These are phyloP conservation scores for Pyrochroa serraticornis DNA, from an alignment of 2,888 invertebrate species.

Conservation along the genomic window DNA sequence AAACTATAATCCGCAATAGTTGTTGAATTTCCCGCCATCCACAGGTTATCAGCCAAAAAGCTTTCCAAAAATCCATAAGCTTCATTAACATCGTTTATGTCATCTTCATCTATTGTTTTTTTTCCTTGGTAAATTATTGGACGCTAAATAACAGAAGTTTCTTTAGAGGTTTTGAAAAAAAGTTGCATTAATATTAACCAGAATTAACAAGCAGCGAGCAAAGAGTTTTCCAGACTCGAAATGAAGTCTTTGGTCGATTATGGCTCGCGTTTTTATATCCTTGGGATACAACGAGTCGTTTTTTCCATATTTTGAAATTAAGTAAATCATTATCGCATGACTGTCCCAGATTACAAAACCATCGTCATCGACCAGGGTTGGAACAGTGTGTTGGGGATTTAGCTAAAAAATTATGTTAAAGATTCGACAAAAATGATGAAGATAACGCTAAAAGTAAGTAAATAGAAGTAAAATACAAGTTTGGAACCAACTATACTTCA, in stretches of 20 bases:
- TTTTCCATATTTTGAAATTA: slow-evolving; percentile 65
- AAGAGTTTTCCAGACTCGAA: slow-evolving; percentile 62
- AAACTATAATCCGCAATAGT: slow-evolving; percentile 42
- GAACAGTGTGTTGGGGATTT: slow-evolving; percentile 70
- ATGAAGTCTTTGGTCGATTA: slow-evolving; percentile 62
- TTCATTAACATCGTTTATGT: slow-evolving; percentile 18
- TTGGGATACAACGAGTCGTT: slow-evolving; percentile 64
- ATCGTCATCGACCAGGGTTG: slow-evolving; percentile 65
- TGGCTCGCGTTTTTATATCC: slow-evolving; percentile 59
- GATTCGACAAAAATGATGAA: too few species aligned
- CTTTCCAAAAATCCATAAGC: slow-evolving; percentile 19
- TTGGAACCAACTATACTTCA: too few species aligned
- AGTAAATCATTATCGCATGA: slow-evolving; percentile 68
- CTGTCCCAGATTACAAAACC: slow-evolving; percentile 68
- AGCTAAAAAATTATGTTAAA: slow-evolving; percentile 55
- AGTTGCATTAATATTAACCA: slow-evolving; percentile 32
- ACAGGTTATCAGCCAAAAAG: slow-evolving; percentile 52
- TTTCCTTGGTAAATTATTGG: slow-evolving; percentile 31
- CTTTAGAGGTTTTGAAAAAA: not conserved
- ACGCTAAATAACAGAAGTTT: slow-evolving; percentile 25
- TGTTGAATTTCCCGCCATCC: slow-evolving; percentile 59
- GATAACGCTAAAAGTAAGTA: too few species aligned
- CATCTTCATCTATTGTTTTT: slow-evolving; percentile 23
- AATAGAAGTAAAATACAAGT: too few species aligned
- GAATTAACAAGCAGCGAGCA: slow-evolving; percentile 46